phyloP scores from a whole-genome alignment of 2,797 vertebrate species.

The Heterohyrax brucei region DNA sequence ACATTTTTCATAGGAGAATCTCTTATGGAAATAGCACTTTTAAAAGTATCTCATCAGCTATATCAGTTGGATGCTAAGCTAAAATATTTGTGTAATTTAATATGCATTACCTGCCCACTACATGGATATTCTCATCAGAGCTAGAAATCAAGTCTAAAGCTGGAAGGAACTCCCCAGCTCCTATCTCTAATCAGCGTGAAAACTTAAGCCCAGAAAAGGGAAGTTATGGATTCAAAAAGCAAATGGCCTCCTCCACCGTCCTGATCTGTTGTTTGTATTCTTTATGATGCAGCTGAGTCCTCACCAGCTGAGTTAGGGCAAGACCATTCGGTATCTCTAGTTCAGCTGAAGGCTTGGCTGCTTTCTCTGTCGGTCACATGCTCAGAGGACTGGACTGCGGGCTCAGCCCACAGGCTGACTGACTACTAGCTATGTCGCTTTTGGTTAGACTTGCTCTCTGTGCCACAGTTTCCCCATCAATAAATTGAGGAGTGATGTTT shows the following conservation, averaged over 20 bases:
- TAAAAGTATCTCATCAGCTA: slow-evolving; percentile 46
- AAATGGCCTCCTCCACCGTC: not conserved
- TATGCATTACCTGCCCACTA: slow-evolving; percentile 50
- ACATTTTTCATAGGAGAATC: slow-evolving; percentile 55
- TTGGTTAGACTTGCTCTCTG: not conserved
- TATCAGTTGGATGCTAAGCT: slow-evolving; percentile 44
- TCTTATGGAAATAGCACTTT: slow-evolving; percentile 62
- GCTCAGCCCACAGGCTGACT: not conserved
- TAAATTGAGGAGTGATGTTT: not conserved
- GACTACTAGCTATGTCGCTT: not conserved
- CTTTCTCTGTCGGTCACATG: not conserved
- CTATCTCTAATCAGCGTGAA: not conserved
- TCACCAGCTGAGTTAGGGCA: not conserved
- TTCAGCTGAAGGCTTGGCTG: not conserved
- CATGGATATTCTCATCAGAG: slow-evolving; percentile 28
- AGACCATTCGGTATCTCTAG: not conserved
- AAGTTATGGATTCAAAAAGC: not conserved
- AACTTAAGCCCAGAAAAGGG: not conserved
- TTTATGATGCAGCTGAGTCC: not conserved
- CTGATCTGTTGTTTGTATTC: not conserved
- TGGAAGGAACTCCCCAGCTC: not conserved
- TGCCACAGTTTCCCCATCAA: not conserved
- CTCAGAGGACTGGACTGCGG: not conserved
- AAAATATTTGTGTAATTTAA: slow-evolving; percentile 64
- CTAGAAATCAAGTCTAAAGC: slow-evolving; percentile 46